These are phyloP conservation scores for Geopemphigus sp. DNA, from an alignment of 1,140 invertebrate genomes.

Conservation along the genomic window DNA sequence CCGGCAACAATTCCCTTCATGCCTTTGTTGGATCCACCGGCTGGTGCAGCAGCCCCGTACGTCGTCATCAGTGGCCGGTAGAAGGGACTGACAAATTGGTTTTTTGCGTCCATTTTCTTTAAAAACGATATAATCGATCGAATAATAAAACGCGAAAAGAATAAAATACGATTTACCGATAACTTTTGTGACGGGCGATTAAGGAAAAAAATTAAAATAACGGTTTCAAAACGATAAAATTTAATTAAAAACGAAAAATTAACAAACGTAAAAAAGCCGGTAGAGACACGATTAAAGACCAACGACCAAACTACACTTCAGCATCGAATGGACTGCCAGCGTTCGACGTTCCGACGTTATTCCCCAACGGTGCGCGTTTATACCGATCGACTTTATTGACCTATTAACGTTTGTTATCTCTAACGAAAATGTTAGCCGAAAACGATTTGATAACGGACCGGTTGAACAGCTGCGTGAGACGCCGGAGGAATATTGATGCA, in stretches of 20 bases:
- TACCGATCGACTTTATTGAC: too few relatives aligned
- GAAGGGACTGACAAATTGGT: constrained; percentile 35
- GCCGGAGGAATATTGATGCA: too few relatives aligned
- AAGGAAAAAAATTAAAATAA: neutral
- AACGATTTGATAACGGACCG: neutral
- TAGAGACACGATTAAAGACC: neutral
- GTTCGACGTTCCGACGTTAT: neutral
- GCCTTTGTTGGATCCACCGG: constrained; percentile 54
- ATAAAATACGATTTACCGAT: neutral
- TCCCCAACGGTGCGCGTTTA: too few relatives aligned
- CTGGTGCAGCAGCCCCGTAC: constrained; percentile 66
- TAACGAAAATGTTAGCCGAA: neutral
- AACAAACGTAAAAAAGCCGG: neutral
- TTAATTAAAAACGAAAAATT: neutral
- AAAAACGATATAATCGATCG: too few relatives aligned
- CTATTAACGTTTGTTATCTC: constrained; percentile 24
- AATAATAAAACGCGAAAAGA: too few relatives aligned
- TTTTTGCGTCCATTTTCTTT: constrained; percentile 22
- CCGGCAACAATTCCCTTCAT: constrained; percentile 52
- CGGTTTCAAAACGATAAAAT: neutral
- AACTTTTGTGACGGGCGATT: neutral
- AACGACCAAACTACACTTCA: neutral
- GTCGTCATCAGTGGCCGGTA: constrained; percentile 68
- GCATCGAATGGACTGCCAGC: too few relatives aligned
- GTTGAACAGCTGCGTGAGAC: constrained; percentile 19